A percentile compares a stretch with the other conserved stretches of the same genome.
Conservation (phyloP, 1,140 invertebrate genomes). For the Heliconius congener region DNA sequence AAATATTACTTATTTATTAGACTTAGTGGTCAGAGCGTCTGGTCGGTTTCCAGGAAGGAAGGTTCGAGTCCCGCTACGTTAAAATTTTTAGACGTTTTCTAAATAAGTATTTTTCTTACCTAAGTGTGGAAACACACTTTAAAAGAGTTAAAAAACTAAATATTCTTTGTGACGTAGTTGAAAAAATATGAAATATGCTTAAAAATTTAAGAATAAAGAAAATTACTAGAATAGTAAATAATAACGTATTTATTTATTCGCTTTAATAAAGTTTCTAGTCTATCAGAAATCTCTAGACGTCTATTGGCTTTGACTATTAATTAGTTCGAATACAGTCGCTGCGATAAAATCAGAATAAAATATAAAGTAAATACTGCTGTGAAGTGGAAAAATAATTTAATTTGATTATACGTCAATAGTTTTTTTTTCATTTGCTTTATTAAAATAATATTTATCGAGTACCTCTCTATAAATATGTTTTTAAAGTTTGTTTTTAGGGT, state of each 20-base stretch:
- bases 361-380: neutral
- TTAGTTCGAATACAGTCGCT: constrained; percentile 8
- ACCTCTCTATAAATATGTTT: neutral
- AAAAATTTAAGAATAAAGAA: neutral
- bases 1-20: no score
- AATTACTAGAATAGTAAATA: neutral
- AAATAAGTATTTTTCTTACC: no score
- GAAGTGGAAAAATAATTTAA: constrained; percentile 4
- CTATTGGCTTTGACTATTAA: constrained; percentile 14
- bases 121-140: no score
- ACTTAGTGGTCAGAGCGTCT: no score
- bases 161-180: neutral
- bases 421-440: neutral
- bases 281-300: constrained; percentile 6
- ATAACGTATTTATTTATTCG: neutral
- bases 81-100: no score
- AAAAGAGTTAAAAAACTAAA: no score
- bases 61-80: no score
- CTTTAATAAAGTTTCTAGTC: neutral
- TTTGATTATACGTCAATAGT: neutral
- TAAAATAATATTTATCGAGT: no score
- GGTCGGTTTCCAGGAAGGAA: no score
- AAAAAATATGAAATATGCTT: neutral
- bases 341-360: neutral
- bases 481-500: neutral